A percentile compares a stretch with the other conserved stretches of the same genome.
phyloP scores from a whole-genome alignment of 2,113 vertebrate species.

The Marcusenius ussheri region DNA sequence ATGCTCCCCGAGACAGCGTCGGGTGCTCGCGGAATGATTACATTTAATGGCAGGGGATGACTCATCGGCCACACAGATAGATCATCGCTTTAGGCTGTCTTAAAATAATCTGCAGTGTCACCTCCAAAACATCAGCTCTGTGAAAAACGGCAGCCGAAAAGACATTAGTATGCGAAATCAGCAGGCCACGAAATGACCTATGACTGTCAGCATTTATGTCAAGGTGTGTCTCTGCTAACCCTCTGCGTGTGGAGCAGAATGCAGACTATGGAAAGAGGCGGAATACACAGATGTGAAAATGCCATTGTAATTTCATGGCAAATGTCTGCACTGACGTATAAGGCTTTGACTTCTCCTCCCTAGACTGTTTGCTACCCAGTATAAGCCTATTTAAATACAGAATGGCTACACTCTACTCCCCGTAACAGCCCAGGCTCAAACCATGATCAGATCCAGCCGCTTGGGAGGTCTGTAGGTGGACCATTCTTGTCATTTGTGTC shows the following conservation, averaged over 20 bases:
- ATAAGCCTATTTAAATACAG: neutral
- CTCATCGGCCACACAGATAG: neutral
- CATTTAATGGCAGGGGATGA: neutral
- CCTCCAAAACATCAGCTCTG: neutral
- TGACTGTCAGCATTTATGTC: neutral
- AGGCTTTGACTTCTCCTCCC: neutral
- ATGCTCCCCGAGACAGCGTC: neutral
- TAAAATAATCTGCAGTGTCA: neutral
- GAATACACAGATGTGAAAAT: neutral
- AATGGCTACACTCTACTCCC: neutral
- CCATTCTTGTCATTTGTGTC: neutral
- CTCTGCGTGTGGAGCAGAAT: neutral
- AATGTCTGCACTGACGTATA: neutral
- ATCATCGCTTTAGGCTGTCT: neutral
- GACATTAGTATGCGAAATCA: neutral
- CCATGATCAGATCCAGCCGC: neutral
- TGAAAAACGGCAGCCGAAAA: neutral
- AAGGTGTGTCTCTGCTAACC: neutral
- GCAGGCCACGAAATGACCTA: neutral
- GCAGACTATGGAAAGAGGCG: neutral
- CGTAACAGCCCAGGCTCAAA: neutral
- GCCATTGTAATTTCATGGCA: neutral
- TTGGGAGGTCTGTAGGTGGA: neutral
- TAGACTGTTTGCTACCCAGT: neutral
- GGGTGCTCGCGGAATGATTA: neutral